Evolutionary conservation across 1,140 invertebrate species (phyloP).

Genomic region (Ruditapes philippinarum): DNA sequence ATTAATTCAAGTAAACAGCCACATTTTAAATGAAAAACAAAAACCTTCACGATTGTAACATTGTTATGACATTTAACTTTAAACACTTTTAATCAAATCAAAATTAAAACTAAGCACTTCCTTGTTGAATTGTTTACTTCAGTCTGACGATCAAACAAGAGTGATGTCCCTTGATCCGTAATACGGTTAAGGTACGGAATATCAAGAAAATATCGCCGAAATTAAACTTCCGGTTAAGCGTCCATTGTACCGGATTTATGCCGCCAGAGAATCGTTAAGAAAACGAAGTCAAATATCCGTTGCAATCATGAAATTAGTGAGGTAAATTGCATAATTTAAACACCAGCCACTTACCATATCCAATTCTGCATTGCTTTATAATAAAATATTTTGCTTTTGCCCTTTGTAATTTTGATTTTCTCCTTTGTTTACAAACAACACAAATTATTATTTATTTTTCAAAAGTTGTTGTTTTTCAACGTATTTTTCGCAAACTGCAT

Average conservation of each 20-base stretch:
- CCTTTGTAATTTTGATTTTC: not conserved
- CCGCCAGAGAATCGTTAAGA: slow-evolving; percentile 14
- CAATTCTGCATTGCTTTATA: not conserved
- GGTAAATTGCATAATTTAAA: not conserved
- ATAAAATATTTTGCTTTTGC: too few relatives aligned
- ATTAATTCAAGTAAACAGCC: not conserved
- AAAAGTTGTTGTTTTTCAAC: too few relatives aligned
- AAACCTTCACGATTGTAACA: not conserved
- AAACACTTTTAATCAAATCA: too few relatives aligned
- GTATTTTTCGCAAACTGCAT: too few relatives aligned
- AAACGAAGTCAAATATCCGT: not conserved
- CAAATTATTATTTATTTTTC: not conserved
- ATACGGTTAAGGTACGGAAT: not conserved
- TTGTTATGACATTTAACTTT: not conserved
- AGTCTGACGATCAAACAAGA: too few relatives aligned
- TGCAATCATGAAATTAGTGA: slow-evolving; percentile 39
- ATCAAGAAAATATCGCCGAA: not conserved
- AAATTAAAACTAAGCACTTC: too few relatives aligned
- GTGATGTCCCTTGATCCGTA: too few relatives aligned
- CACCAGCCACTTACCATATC: not conserved
- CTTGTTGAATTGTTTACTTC: too few relatives aligned
- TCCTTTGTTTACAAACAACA: not conserved
- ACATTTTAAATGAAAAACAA: not conserved
- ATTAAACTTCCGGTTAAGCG: not conserved
- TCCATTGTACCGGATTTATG: not conserved